Base-by-base conservation (phyloP, 2,113 vertebrate species). In the Gymnorhina tibicen region DNA sequence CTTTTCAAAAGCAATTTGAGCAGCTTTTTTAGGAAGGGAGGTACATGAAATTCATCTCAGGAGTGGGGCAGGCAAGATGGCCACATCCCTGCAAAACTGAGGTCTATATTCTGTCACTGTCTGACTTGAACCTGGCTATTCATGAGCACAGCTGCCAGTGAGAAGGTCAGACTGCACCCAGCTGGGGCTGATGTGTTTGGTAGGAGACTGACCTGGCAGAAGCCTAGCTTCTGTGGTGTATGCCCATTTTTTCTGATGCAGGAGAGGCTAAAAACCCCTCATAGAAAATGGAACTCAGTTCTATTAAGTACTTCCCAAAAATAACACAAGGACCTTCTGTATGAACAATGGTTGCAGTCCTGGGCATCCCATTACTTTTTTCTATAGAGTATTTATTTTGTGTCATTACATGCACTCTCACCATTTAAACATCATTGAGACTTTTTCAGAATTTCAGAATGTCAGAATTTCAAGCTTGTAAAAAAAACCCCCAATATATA, bases 111-210 rank as follows among this genome's bases (percentile, higher is more conserved):
- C n/a, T 2, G 4, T 41, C 26, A 14, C 55, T 3, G 1, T 12
- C 27, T 67, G 47, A 17, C 28, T 53, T 0, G 2, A 53, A 62
- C 17, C 3, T 59, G 39, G n/a, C 26, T 86, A 13, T 24, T 7
- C 0, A 0, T 33, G 44, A 69, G 37, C 2, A 10, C 18, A 49
- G 58, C 35, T 86, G 55, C 32, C 0, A 2, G 17, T 18, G 42
- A 64, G 78, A 46, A 18, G 30, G 53, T 27, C 0, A 2, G 72
- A 52, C 32, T 41, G 37, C 20, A 26, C 9, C 13, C n/a, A 66
- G 46, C 53, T n/a, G 26, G 28, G 24, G 30, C 53, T 58, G 10
- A 9, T 26, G 47, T 46, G 33, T 21, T 46, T 41, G 17, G 23
- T 30, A n/a, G 69, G 35, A 87, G 32, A 44, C 28, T 39, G 41